Conservation (phyloP, 2,888 invertebrate genomes). For the Tuta absoluta region DNA sequence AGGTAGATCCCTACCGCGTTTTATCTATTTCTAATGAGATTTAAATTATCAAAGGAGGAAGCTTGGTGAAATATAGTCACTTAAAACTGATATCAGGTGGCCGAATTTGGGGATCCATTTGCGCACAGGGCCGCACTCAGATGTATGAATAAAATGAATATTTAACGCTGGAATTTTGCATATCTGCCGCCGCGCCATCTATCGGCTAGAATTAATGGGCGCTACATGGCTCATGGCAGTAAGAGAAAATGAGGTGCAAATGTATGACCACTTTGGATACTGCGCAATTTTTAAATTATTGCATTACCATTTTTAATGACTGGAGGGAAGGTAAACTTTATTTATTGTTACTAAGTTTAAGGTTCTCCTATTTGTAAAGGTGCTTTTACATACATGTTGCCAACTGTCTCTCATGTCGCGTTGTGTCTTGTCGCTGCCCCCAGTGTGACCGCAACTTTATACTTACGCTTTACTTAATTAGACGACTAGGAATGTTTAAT, state of each 20-base stretch:
- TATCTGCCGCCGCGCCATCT: conserved; percentile 33
- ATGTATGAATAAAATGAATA: conserved; percentile 46
- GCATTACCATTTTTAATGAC: too few species aligned
- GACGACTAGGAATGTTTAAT: too few species aligned
- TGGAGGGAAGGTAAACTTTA: too few species aligned
- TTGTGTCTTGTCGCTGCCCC: too few species aligned
- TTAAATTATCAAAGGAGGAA: neutral
- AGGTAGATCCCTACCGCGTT: too few species aligned
- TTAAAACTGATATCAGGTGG: neutral
- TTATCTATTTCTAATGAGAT: neutral
- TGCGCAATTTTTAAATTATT: too few species aligned
- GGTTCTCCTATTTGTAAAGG: too few species aligned
- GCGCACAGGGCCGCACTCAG: conserved; percentile 23
- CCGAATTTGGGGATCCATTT: conserved; percentile 21
- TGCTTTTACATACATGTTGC: too few species aligned
- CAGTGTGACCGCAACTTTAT: too few species aligned
- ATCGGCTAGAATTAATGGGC: conserved; percentile 32
- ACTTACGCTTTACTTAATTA: too few species aligned
- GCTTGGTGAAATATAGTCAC: conserved; percentile 1
- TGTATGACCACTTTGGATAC: neutral
- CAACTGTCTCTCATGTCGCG: too few species aligned
- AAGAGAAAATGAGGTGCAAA: neutral
- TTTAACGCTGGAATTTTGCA: conserved; percentile 42
- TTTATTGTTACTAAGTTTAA: too few species aligned
- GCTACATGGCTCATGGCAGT: conserved; percentile 20